A percentile compares a stretch with the other conserved stretches of the same genome.
Conservation (phyloP, 2,113 vertebrate species). For the Alouatta palliata region DNA sequence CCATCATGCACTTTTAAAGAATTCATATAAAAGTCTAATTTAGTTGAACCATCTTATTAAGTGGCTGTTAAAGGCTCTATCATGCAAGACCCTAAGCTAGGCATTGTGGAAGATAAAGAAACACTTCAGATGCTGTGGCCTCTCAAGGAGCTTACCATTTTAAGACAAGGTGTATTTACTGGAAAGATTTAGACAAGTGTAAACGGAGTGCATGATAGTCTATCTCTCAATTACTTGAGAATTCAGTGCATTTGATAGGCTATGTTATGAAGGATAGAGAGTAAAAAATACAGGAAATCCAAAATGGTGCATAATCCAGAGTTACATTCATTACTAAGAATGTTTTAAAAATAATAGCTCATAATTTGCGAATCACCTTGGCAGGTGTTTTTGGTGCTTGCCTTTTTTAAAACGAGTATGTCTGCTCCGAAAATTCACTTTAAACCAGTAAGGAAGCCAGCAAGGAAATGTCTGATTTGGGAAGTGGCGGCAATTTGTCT, state of each 20-base stretch:
- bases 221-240: not conserved
- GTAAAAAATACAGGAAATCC: not conserved
- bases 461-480: not conserved
- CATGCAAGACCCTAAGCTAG: not conserved
- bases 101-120: not conserved
- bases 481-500: not conserved
- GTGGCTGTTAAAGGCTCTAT: not conserved
- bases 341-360: not conserved
- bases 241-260: not conserved
- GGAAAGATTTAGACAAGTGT: not conserved
- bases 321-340: not conserved
- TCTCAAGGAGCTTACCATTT: not conserved
- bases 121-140: fast-evolving
- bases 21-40: not conserved
- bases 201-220: not conserved
- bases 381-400: not conserved
- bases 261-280: not conserved
- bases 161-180: not conserved
- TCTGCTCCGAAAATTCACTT: not conserved
- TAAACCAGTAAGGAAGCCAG: not conserved
- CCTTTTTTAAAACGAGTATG: not conserved
- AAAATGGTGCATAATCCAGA: not conserved
- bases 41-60: not conserved
- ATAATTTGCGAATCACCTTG: not conserved
- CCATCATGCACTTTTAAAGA: not conserved